phyloP scores from a whole-genome alignment of 64 coral and sea anemone genomes.

The Dendrophyllia cribrosa region DNA sequence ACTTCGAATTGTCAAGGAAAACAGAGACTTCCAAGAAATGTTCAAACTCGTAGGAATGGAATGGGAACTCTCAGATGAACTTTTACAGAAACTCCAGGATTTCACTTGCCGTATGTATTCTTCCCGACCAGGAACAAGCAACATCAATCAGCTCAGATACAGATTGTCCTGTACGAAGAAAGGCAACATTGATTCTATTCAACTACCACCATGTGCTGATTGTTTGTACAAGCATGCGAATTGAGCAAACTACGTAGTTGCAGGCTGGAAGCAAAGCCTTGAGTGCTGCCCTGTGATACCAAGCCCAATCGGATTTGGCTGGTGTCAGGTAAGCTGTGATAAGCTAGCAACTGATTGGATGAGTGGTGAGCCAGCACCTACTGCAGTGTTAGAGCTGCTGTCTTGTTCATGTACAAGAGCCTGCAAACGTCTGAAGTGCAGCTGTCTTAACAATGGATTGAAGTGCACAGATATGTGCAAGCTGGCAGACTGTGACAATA shows the following conservation, averaged over 20 bases:
- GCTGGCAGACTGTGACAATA: constrained; percentile 58
- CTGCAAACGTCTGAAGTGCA: constrained; percentile 44
- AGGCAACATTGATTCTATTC: constrained; percentile 22
- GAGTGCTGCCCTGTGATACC: constrained; percentile 55
- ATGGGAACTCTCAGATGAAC: constrained; percentile 53
- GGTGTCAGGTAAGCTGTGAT: constrained; percentile 34
- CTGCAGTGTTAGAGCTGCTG: constrained; percentile 58
- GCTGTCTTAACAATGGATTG: constrained; percentile 52
- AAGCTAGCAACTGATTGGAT: constrained; percentile 60
- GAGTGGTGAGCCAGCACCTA: constrained; percentile 58
- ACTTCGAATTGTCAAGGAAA: neutral
- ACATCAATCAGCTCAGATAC: constrained; percentile 47
- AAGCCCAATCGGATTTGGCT: constrained; percentile 60
- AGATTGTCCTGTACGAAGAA: constrained; percentile 16
- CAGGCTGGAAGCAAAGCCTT: constrained; percentile 51
- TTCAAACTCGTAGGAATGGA: constrained; percentile 28
- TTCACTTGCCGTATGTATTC: constrained; percentile 67
- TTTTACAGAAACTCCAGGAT: constrained; percentile 54
- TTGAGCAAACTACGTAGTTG: constrained; percentile 58
- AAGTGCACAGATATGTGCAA: constrained; percentile 71
- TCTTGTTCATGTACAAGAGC: constrained; percentile 54
- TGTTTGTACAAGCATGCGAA: constrained; percentile 16
- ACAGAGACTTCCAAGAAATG: constrained; percentile 35
- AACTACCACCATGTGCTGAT: constrained; percentile 53
- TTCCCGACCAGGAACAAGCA: constrained; percentile 41